phyloP scores from a whole-genome alignment of 2,113 vertebrate species.

The Heterocephalus glaber region DNA sequence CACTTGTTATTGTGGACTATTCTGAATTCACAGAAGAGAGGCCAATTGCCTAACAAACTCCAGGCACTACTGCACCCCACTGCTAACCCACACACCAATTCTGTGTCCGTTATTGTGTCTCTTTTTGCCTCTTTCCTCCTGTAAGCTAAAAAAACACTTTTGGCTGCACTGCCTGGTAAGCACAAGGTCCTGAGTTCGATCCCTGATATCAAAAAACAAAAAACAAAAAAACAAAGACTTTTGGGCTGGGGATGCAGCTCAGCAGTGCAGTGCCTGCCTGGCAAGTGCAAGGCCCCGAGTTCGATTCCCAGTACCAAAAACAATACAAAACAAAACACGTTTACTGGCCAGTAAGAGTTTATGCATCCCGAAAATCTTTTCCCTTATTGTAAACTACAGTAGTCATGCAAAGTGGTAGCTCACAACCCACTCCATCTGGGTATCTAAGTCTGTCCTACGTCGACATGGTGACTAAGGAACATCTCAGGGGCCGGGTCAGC shows the following conservation, averaged over 20 bases:
- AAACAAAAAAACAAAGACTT: too few relatives aligned
- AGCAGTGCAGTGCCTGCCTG: too few relatives aligned
- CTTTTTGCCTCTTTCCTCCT: neutral
- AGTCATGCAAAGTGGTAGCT: neutral
- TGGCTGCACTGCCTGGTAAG: too few relatives aligned
- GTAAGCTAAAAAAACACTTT: neutral
- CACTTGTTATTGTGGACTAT: neutral
- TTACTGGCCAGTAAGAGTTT: neutral
- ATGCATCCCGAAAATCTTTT: neutral
- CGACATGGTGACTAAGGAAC: neutral
- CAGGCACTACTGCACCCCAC: accelerated
- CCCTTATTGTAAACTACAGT: neutral
- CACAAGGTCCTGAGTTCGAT: too few relatives aligned
- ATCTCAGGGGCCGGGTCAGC: neutral
- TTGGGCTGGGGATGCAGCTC: too few relatives aligned
- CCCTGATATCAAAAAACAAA: too few relatives aligned
- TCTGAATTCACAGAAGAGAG: neutral
- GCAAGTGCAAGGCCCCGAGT: too few relatives aligned
- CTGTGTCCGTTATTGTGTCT: accelerated
- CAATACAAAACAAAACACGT: too few relatives aligned
- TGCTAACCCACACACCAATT: neutral
- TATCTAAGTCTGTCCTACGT: neutral
- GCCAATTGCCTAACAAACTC: too few relatives aligned
- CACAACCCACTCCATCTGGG: neutral
- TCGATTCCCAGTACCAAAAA: too few relatives aligned